Percentiles rank a stretch among this genome's conserved stretches.
These are phyloP conservation scores for Sipha flava DNA, from an alignment of 1,140 invertebrate genomes.

Conservation along the genomic window DNA sequence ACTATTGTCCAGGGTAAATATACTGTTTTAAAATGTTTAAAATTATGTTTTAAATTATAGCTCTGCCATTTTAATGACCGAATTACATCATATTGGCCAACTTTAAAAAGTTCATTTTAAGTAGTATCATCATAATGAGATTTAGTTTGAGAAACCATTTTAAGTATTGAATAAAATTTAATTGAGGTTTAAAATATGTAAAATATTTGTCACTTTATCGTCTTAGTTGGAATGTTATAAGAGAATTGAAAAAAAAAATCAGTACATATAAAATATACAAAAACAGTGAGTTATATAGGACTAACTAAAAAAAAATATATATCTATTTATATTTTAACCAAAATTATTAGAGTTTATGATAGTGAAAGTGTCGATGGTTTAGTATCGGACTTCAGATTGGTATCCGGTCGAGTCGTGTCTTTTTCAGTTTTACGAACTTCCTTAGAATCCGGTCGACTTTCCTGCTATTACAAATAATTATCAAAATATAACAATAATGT, in stretches of 20 bases:
- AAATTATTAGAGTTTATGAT: neutral
- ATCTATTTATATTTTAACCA: neutral
- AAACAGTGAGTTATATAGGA: neutral
- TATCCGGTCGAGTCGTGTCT: conserved; percentile 9
- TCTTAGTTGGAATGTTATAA: neutral
- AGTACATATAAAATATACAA: neutral
- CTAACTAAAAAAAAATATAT: neutral
- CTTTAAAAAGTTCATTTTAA: too few species aligned
- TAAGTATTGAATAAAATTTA: neutral
- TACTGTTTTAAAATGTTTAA: too few species aligned
- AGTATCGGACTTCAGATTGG: conserved; percentile 3
- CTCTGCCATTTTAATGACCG: too few species aligned
- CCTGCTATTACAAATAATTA: neutral
- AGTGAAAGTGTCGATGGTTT: conserved; percentile 1
- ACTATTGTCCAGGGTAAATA: too few species aligned
- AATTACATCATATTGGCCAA: too few species aligned
- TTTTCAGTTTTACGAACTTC: conserved; percentile 26
- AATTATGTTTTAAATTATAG: too few species aligned
- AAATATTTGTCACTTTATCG: neutral
- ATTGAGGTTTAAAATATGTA: neutral
- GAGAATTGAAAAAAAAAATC: neutral
- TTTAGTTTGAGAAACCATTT: neutral
- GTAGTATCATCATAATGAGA: neutral
- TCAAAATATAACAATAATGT: neutral
- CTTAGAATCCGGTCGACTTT: conserved; percentile 17